Conservation (phyloP, 2,113 vertebrate species). For the Alethe castanea region DNA sequence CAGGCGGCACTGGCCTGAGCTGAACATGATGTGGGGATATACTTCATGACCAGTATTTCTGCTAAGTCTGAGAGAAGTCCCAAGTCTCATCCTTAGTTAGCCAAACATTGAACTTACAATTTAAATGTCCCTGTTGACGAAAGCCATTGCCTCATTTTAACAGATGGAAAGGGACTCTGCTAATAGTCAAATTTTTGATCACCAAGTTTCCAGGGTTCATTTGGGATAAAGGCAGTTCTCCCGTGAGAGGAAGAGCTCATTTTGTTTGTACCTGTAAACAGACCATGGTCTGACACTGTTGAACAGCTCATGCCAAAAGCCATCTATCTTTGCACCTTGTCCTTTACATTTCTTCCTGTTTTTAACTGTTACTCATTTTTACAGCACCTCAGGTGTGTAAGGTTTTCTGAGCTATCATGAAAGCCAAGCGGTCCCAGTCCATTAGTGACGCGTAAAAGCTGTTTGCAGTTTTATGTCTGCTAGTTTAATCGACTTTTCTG, state of each 20-base stretch:
- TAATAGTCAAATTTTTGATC: slow-evolving; percentile 15
- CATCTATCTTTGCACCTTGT: slow-evolving; percentile 22
- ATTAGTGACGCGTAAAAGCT: slow-evolving; percentile 56
- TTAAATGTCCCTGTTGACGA: neutral
- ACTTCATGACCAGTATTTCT: neutral
- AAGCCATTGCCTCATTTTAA: neutral
- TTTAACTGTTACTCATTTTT: slow-evolving; percentile 63
- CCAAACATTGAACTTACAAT: neutral
- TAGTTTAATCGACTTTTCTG: slow-evolving; percentile 59
- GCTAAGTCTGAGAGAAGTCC: neutral
- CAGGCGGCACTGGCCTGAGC: neutral
- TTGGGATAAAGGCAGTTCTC: neutral
- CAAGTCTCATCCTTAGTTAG: neutral
- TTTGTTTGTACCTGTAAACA: slow-evolving; percentile 38
- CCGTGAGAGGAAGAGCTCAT: neutral
- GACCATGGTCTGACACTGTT: neutral
- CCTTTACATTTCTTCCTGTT: slow-evolving; percentile 53
- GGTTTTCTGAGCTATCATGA: slow-evolving; percentile 43
- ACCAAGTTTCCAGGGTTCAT: neutral
- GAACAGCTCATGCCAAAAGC: slow-evolving; percentile 19
- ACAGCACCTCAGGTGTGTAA: slow-evolving; percentile 57
- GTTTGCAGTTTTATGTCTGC: slow-evolving; percentile 60
- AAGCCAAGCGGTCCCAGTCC: slow-evolving; percentile 39
- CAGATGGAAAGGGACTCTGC: neutral
- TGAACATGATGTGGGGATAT: neutral